Evolutionary conservation across 2,797 vertebrate species (phyloP).

Genomic region (Vultur gryphus): DNA sequence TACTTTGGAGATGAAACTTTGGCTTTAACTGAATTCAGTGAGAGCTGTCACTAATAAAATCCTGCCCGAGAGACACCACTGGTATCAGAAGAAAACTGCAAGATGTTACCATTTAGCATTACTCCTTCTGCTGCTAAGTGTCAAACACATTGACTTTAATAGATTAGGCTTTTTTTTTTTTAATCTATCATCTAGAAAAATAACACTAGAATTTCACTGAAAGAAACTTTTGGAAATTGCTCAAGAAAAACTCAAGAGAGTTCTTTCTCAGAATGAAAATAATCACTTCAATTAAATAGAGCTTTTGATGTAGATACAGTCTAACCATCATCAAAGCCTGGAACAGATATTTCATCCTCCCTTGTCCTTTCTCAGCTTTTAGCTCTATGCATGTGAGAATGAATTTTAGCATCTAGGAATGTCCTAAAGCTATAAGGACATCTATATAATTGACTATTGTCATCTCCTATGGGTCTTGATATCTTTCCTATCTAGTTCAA

Average conservation of each 20-base stretch:
- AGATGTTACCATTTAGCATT: slow-evolving; percentile 3
- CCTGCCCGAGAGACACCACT: not conserved
- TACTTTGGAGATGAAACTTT: slow-evolving; percentile 22
- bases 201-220: not conserved
- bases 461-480: not conserved
- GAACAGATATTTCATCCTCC: not conserved
- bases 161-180: not conserved
- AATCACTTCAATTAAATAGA: slow-evolving; percentile 11
- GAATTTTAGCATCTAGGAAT: slow-evolving; percentile 7
- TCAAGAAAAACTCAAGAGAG: not conserved
- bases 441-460: not conserved
- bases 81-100: not conserved
- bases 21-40: not conserved
- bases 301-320: slow-evolving; percentile 40
- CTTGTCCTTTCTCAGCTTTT: slow-evolving; percentile 13
- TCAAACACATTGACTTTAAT: not conserved
- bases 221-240: not conserved
- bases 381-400: not conserved
- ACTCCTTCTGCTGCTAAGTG: not conserved
- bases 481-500: not conserved
- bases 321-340: slow-evolving; percentile 24
- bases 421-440: not conserved
- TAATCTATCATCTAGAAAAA: slow-evolving; percentile 5
- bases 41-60: slow-evolving; percentile 18
- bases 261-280: slow-evolving; percentile 17